phyloP scores from a whole-genome alignment of 2,113 vertebrate species.

The Microcebus griseorufus region DNA sequence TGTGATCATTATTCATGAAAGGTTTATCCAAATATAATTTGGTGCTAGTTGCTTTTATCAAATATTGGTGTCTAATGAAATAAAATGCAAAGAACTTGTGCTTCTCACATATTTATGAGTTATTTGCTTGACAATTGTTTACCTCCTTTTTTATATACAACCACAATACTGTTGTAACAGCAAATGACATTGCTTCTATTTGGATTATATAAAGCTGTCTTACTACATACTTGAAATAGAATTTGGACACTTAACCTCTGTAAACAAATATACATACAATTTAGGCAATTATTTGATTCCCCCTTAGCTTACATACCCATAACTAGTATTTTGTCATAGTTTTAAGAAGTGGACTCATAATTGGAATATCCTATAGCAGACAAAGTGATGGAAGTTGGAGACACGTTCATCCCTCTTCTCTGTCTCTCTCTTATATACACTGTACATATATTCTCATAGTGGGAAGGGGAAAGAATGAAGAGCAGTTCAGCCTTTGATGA shows the following conservation, averaged over 20 bases:
- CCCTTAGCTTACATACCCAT: not conserved
- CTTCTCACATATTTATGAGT: conserved; percentile 68
- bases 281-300: conserved; percentile 16
- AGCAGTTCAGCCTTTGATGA: not conserved
- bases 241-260: not conserved
- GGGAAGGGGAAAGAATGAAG: not conserved
- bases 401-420: not conserved
- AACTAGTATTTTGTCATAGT: conserved; percentile 43
- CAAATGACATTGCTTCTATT: conserved; percentile 22
- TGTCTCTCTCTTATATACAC: too few species aligned
- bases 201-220: not conserved
- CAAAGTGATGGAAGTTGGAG: not conserved
- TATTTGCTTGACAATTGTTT: conserved; percentile 58
- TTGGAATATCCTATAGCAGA: not conserved
- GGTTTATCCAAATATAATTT: conserved; percentile 83
- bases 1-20: conserved; percentile 84
- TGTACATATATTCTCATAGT: not conserved
- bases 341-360: conserved; percentile 3
- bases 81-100: conserved; percentile 78
- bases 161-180: not conserved
- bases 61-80: conserved; percentile 80
- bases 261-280: not conserved
- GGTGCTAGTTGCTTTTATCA: conserved; percentile 78
- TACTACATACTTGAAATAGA: conserved; percentile 1
- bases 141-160: conserved; percentile 24